These are phyloP conservation scores for Chaitophorus viminalis DNA, from an alignment of 2,888 invertebrate species.

Conservation along the genomic window DNA sequence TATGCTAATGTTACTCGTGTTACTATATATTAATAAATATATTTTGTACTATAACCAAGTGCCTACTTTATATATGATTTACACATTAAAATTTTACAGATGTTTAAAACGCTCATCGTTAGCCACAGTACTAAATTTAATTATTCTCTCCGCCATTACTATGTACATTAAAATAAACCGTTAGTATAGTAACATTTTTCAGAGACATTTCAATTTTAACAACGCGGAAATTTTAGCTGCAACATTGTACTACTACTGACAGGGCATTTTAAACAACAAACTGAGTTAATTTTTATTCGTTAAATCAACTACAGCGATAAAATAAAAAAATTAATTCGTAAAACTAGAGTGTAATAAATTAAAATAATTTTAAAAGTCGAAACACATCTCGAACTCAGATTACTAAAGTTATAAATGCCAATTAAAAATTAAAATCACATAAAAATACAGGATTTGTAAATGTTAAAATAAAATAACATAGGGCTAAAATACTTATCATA, in stretches of 20 bases:
- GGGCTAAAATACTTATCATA: no score
- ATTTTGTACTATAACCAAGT: background rate
- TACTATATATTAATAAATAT: background rate
- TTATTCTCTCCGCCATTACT: background rate
- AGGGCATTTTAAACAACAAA: background rate
- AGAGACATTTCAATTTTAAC: conserved; percentile 5
- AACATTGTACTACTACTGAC: background rate
- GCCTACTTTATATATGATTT: background rate
- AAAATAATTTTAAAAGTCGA: no score
- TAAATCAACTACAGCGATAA: background rate
- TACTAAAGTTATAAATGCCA: no score
- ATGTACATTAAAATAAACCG: conserved; percentile 35
- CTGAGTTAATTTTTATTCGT: background rate
- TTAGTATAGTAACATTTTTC: conserved; percentile 20
- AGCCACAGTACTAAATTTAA: background rate
- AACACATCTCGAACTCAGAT: no score
- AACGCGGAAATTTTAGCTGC: conserved; percentile 9
- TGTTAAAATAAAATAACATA: no score
- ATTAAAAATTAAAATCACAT: no score
- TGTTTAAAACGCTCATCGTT: conserved; percentile 31
- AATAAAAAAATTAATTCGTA: no score
- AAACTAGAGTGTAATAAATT: no score
- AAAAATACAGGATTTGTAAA: no score
- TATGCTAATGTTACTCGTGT: background rate
- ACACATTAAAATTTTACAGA: conserved; percentile 13